Evolutionary conservation across 2,888 invertebrate species (phyloP).

Genomic region (Drosophila anceps): DNA sequence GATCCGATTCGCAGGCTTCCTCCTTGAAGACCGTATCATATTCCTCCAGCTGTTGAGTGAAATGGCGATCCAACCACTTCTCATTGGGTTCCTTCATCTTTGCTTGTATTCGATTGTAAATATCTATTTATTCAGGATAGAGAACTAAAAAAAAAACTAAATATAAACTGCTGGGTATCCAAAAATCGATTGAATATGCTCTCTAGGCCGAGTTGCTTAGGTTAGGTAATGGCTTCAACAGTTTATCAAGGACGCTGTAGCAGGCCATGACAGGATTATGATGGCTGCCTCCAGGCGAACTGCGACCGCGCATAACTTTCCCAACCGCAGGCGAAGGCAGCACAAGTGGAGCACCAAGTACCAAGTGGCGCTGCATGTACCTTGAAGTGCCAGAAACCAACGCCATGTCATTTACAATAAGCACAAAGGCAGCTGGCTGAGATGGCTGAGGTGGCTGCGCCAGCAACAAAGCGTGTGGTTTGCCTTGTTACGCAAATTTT

Average conservation of each 20-base stretch:
- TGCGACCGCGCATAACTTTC: conserved; percentile 38
- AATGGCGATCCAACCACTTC: conserved; percentile 51
- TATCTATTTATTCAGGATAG: not conserved
- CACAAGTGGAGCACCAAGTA: conserved; percentile 54
- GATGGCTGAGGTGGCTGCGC: conserved; percentile 9
- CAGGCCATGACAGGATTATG: conserved; percentile 44
- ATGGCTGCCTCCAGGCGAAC: conserved; percentile 48
- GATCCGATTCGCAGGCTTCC: conserved; percentile 37
- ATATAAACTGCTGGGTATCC: not conserved
- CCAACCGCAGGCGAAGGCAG: conserved; percentile 32
- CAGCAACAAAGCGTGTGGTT: conserved; percentile 62
- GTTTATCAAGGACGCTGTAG: conserved; percentile 30
- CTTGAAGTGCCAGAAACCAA: conserved; percentile 53
- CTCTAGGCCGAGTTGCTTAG: not conserved
- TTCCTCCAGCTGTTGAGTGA: conserved; percentile 26
- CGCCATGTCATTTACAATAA: conserved; percentile 30
- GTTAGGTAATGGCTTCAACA: not conserved
- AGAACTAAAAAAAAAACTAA: not conserved
- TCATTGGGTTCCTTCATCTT: conserved; percentile 2
- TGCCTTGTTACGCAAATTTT: conserved; percentile 77
- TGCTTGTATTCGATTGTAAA: not conserved
- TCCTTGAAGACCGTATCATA: conserved; percentile 20
- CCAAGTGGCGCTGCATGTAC: conserved; percentile 41
- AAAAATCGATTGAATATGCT: not conserved
- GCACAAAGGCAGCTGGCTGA: conserved; percentile 31